Evolutionary conservation across 2,113 vertebrate genomes (phyloP).

Genomic region (Desmodus rotundus): DNA sequence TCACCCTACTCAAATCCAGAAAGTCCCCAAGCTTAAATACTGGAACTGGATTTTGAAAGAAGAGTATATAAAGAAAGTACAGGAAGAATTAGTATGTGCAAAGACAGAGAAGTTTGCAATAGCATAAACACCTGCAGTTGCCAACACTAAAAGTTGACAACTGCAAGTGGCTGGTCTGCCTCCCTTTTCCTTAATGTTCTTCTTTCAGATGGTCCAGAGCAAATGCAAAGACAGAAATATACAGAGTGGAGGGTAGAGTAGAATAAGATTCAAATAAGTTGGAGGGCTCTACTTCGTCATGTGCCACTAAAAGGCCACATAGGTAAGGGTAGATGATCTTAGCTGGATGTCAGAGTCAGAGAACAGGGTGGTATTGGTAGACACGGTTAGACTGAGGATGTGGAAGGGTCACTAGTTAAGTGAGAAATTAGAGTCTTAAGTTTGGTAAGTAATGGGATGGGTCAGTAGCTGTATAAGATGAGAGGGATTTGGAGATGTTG

Average conservation of each 20-base stretch:
- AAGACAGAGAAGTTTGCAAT: not conserved
- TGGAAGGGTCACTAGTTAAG: not conserved
- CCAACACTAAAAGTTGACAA: not conserved
- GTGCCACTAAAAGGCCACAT: not conserved
- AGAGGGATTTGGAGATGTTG: not conserved
- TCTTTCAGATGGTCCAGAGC: not conserved
- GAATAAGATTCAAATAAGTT: not conserved
- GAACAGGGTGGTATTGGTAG: not conserved
- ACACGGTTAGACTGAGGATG: not conserved
- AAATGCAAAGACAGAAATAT: not conserved
- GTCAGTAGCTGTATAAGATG: not conserved
- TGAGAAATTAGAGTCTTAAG: not conserved
- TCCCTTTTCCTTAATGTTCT: not conserved
- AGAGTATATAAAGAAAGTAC: not conserved
- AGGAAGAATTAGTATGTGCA: not conserved
- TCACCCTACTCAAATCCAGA: not conserved
- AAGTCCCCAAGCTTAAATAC: not conserved
- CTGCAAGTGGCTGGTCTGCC: not conserved
- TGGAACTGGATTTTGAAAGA: not conserved
- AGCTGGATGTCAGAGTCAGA: not conserved
- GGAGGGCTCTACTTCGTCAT: not conserved
- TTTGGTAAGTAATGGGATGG: not conserved
- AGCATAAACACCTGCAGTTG: not conserved
- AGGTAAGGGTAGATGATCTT: not conserved
- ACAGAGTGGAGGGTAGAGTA: not conserved